Evolutionary conservation across 1,140 invertebrate genomes (phyloP).

Genomic region (Manduca sexta): DNA sequence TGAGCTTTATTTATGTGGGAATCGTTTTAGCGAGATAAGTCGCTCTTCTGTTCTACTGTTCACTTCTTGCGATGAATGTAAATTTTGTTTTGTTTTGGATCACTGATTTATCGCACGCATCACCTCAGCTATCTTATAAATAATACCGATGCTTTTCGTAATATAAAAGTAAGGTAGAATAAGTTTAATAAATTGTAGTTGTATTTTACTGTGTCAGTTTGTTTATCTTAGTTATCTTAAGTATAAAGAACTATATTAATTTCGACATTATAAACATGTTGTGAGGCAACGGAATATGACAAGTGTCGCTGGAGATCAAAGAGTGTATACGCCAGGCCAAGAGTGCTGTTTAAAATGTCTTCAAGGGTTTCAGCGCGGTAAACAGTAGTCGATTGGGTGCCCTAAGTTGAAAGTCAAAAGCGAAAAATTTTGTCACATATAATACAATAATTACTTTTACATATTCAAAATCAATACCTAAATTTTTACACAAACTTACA

Average conservation of each 20-base stretch:
- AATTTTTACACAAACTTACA: no score
- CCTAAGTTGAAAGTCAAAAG: conserved; percentile 14
- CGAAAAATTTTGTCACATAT: neutral
- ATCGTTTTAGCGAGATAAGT: conserved; percentile 71
- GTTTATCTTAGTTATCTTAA: no score
- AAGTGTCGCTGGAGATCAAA: conserved; percentile 66
- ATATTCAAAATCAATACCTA: no score
- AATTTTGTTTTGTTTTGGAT: conserved; percentile 47
- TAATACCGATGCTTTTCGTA: no score
- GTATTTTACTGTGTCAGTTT: no score
- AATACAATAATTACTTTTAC: neutral
- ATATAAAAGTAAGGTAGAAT: neutral
- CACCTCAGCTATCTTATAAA: neutral
- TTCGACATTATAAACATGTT: conserved; percentile 16
- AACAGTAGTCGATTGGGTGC: conserved; percentile 47
- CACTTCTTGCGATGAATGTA: conserved; percentile 54
- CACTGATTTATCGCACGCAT: conserved; percentile 38
- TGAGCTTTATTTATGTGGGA: conserved; percentile 74
- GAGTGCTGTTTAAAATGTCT: conserved; percentile 60
- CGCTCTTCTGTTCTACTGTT: conserved; percentile 52
- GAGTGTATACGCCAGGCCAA: conserved; percentile 32
- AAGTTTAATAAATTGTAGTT: no score
- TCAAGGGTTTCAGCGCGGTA: conserved; percentile 57
- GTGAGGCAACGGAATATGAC: conserved; percentile 22
- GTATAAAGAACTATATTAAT: neutral